These are phyloP conservation scores for Otis tarda DNA, from an alignment of 2,113 vertebrate species.

Conservation along the genomic window DNA sequence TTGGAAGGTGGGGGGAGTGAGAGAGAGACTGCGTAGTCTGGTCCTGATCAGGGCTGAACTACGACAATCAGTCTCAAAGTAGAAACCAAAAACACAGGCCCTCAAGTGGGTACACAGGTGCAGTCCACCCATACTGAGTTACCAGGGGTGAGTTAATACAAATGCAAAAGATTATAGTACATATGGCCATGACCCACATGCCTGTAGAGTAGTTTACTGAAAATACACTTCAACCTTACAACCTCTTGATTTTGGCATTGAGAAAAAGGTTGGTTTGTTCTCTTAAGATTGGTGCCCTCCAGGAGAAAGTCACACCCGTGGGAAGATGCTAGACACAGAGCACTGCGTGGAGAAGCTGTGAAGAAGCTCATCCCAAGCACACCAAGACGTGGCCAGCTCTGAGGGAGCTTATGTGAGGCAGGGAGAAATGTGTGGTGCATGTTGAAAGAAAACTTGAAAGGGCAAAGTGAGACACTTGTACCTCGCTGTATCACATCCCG, in stretches of 20 bases:
- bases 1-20: too few relatives aligned
- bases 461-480: not conserved
- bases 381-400: not conserved
- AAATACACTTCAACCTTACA: not conserved
- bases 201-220: not conserved
- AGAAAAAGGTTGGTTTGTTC: not conserved
- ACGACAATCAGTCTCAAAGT: not conserved
- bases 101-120: not conserved
- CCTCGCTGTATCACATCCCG: not conserved
- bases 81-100: not conserved
- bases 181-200: not conserved
- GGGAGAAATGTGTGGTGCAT: not conserved
- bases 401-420: not conserved
- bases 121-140: not conserved
- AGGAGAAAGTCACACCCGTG: not conserved
- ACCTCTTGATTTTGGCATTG: not conserved
- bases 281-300: not conserved
- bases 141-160: not conserved
- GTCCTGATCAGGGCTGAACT: too few relatives aligned
- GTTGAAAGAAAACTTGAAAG: not conserved
- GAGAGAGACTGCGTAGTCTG: too few relatives aligned
- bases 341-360: not conserved
- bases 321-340: not conserved
- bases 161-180: not conserved
- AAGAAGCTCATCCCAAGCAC: not conserved